Conservation (phyloP, 2,888 invertebrate species). For the Anoplius nigerrimus region DNA sequence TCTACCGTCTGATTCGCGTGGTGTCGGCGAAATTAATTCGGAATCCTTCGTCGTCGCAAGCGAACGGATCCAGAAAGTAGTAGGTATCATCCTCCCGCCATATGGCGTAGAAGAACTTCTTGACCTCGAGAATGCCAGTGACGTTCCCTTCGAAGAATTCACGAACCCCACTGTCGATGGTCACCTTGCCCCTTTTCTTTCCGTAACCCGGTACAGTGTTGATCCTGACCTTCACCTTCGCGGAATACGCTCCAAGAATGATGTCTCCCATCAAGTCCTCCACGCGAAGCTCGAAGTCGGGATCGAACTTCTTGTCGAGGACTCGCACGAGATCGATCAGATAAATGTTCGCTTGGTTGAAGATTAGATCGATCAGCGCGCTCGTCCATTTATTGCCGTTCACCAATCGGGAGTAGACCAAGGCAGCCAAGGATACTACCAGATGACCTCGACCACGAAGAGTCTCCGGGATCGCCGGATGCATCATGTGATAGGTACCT, state of each 20-base stretch:
- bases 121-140: slow-evolving; percentile 65
- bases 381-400: slow-evolving; percentile 67
- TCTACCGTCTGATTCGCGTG: too few species aligned
- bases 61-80: slow-evolving; percentile 69
- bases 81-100: slow-evolving; percentile 69
- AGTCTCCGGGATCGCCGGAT: slow-evolving; percentile 55
- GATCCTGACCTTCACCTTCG: slow-evolving; percentile 64
- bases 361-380: slow-evolving; percentile 66
- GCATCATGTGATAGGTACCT: slow-evolving; percentile 65
- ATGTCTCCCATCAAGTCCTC: slow-evolving; percentile 66
- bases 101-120: slow-evolving; percentile 64
- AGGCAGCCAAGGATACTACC: slow-evolving; percentile 62
- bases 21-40: slow-evolving; percentile 10
- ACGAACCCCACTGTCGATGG: slow-evolving; percentile 58
- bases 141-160: slow-evolving; percentile 59
- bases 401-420: slow-evolving; percentile 66
- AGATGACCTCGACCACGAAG: slow-evolving; percentile 63
- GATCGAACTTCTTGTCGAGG: slow-evolving; percentile 62
- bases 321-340: slow-evolving; percentile 65
- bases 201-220: slow-evolving; percentile 64
- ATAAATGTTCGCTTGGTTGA: slow-evolving; percentile 70
- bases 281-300: slow-evolving; percentile 58
- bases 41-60: slow-evolving; percentile 67
- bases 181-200: slow-evolving; percentile 58
- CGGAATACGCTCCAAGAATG: slow-evolving; percentile 67